phyloP scores from a whole-genome alignment of 2,888 invertebrate species.

The Brenthis hecate region DNA sequence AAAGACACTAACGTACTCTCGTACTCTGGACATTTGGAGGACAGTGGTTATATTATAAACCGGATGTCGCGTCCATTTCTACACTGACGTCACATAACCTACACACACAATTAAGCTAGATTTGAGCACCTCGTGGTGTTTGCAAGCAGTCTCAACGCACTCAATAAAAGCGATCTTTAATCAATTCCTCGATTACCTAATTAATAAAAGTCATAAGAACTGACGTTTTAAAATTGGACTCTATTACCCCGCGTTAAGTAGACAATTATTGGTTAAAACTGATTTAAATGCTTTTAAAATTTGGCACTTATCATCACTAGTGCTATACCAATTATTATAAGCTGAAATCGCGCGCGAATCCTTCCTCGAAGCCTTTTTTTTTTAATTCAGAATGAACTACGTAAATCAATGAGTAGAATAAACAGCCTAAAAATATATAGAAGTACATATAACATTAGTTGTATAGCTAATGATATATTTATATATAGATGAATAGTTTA shows the following conservation, averaged over 20 bases:
- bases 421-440: conserved; percentile 8
- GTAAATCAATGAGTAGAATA: background rate
- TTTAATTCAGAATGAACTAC: conserved; percentile 17
- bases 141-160: conserved; percentile 42
- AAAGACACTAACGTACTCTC: too few relatives aligned
- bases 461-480: background rate
- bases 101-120: conserved; percentile 20
- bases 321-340: conserved; percentile 22
- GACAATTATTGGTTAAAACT: conserved; percentile 22
- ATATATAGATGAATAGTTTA: conserved; percentile 1
- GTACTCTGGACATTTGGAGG: too few relatives aligned
- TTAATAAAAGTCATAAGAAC: conserved; percentile 21
- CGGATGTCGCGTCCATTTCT: background rate
- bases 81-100: conserved; percentile 12
- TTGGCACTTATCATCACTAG: conserved; percentile 33
- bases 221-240: conserved; percentile 9
- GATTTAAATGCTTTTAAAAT: conserved; percentile 28
- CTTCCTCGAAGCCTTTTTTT: background rate
- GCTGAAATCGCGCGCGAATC: conserved; percentile 26
- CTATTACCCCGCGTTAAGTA: conserved; percentile 24
- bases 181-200: conserved; percentile 39
- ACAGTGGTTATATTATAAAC: background rate
- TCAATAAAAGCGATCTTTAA: conserved; percentile 32
- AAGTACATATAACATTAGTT: background rate
- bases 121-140: conserved; percentile 38